Conservation (phyloP, 2,888 invertebrate species). For the Drosophila vallismaia region DNA sequence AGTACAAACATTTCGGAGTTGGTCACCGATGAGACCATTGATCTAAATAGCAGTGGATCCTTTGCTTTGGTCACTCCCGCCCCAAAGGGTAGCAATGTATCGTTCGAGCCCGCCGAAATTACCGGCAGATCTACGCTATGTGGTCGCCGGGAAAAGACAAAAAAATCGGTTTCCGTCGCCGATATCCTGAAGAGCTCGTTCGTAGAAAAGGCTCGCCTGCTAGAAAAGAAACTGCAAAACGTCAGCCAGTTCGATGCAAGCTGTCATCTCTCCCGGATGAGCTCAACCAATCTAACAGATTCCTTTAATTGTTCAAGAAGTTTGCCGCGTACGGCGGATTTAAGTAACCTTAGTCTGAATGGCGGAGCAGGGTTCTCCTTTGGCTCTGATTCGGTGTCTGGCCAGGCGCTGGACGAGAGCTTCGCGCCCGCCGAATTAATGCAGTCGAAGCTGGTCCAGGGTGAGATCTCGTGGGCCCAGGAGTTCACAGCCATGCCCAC, state of each 20-base stretch:
- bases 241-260: conserved; percentile 14
- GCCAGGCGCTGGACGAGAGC: conserved; percentile 55
- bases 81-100: conserved; percentile 65
- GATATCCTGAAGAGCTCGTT: conserved; percentile 82
- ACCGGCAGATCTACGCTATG: conserved; percentile 82
- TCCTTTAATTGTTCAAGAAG: conserved; percentile 69
- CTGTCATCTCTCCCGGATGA: conserved; percentile 14
- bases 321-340: conserved; percentile 81
- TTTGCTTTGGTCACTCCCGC: conserved; percentile 46
- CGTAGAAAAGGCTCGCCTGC: conserved; percentile 78
- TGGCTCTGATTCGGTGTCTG: conserved; percentile 28
- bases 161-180: conserved; percentile 70
- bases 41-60: conserved; percentile 73
- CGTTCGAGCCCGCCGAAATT: conserved; percentile 82
- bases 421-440: conserved; percentile 82
- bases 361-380: conserved; percentile 68
- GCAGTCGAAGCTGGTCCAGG: conserved; percentile 78
- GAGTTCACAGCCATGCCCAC: conserved; percentile 82
- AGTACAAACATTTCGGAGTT: conserved; percentile 81
- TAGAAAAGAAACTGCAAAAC: conserved; percentile 56
- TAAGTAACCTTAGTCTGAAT: conserved; percentile 71
- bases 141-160: conserved; percentile 26
- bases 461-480: conserved; percentile 82
- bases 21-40: conserved; percentile 81
- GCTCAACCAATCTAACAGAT: conserved; percentile 47